A percentile compares a stretch with the other conserved stretches of the same genome.
Evolutionary conservation across 2,113 vertebrate species (phyloP).

Genomic region (Platichthys stellatus): DNA sequence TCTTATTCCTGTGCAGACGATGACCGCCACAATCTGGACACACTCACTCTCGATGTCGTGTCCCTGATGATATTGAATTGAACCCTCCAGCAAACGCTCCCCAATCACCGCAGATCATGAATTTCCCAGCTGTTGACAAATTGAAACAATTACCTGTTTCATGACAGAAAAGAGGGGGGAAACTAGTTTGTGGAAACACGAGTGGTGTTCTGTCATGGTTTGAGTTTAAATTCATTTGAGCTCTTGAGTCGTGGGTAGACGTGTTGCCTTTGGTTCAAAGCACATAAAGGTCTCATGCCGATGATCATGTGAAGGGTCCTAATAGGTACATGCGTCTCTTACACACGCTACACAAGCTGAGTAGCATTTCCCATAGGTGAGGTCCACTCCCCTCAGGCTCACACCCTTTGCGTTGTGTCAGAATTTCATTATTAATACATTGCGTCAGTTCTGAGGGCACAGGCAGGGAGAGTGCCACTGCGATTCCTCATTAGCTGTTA

Average conservation of each 20-base stretch:
- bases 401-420: conserved; percentile 27
- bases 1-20: conserved; percentile 26
- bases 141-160: conserved; percentile 42
- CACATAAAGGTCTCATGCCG: conserved; percentile 19
- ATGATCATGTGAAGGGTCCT: not conserved
- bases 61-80: conserved; percentile 41
- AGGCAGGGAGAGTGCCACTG: conserved; percentile 29
- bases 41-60: conserved; percentile 27
- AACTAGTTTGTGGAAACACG: conserved; percentile 21
- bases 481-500: conserved; percentile 64
- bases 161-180: conserved; percentile 2
- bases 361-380: too few species aligned
- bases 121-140: conserved; percentile 55
- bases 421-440: conserved; percentile 52
- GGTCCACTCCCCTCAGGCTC: not conserved
- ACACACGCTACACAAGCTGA: too few species aligned
- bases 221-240: conserved; percentile 29
- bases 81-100: conserved; percentile 51
- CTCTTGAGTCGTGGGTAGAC: not conserved
- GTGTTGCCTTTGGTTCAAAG: not conserved
- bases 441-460: conserved; percentile 32
- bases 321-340: not conserved
- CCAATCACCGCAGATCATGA: conserved; percentile 42
- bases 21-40: conserved; percentile 46
- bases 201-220: conserved; percentile 27